Conservation (phyloP, 2,797 vertebrate species). For the Malurus splendens region DNA sequence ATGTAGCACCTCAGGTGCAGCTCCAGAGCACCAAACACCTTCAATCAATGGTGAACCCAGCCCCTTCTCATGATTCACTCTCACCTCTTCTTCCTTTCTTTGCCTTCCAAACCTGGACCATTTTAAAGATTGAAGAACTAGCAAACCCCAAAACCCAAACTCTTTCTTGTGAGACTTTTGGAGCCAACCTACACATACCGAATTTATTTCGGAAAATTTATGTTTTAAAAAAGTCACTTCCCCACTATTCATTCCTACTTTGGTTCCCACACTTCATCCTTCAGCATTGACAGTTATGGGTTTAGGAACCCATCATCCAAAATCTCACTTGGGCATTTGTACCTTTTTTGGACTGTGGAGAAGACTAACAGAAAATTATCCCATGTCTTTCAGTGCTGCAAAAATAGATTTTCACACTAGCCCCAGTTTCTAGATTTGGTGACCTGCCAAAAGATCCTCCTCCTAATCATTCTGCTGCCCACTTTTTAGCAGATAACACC, state of each 20-base stretch:
- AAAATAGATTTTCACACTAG: neutral
- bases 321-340: neutral
- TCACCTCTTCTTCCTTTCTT: neutral
- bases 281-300: neutral
- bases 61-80: neutral
- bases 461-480: neutral
- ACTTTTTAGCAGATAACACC: neutral
- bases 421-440: neutral
- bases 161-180: neutral
- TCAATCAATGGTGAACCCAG: neutral
- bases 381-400: neutral
- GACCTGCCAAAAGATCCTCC: neutral
- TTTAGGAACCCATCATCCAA: neutral
- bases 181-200: neutral
- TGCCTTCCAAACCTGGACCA: neutral
- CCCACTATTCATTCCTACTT: neutral
- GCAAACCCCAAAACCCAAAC: accelerated
- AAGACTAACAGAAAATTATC: neutral
- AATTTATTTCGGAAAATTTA: neutral
- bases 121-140: neutral
- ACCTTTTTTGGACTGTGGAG: neutral
- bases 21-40: neutral
- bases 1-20: neutral
- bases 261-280: neutral
- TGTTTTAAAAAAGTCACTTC: neutral